Percentiles rank a stretch among this genome's conserved stretches.
Conservation (phyloP, 2,797 vertebrate species). For the Sebastes oblongus region DNA sequence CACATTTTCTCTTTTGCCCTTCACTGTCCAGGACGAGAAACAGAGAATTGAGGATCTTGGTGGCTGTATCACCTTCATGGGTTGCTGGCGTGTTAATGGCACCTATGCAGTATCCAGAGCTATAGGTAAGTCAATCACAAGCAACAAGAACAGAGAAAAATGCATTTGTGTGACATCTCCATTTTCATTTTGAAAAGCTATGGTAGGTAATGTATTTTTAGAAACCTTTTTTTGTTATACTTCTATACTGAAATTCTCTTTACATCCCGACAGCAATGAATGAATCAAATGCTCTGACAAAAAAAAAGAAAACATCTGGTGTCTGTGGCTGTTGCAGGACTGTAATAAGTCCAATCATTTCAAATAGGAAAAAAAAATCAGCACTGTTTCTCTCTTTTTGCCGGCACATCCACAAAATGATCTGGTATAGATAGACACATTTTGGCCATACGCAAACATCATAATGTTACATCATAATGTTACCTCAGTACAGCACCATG, state of each 20-base stretch:
- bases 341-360: no score
- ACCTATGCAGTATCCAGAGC: constrained; percentile 96
- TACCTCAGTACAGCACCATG: background rate
- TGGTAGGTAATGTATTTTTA: no score
- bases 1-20: background rate
- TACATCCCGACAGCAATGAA: no score
- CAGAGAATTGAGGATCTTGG: constrained; percentile 92
- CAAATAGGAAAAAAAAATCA: no score
- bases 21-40: constrained; percentile 87
- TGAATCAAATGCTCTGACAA: no score
- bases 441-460: background rate
- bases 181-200: background rate
- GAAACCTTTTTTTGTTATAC: background rate
- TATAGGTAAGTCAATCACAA: constrained; percentile 84
- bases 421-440: no score
- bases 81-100: constrained; percentile 97
- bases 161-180: background rate
- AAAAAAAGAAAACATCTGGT: no score
- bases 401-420: background rate
- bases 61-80: constrained; percentile 92
- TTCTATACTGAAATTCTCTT: no score
- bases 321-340: no score
- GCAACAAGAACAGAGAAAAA: background rate
- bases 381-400: background rate
- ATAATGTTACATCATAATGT: background rate